Evolutionary conservation across 1,140 invertebrate genomes (phyloP), one percentile per base, ranked within the genome.

Genomic region (Trichomalopsis sarcophagae): DNA sequence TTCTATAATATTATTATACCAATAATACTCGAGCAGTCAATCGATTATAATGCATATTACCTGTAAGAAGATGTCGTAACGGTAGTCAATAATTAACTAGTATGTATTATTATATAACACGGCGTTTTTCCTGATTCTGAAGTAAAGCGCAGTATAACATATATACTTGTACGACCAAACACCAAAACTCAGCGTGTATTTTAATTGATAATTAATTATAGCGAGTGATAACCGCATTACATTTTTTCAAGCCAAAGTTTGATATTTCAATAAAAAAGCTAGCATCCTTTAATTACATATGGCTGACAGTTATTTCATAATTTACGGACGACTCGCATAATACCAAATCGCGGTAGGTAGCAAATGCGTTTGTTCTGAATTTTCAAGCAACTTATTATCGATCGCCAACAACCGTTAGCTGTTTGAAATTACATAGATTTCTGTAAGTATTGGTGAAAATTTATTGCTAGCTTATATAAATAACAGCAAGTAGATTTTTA

Each of bases 11-110:
- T 86, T 55, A 85, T 87, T 55, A 85, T 87, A 76, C 85, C 66
- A 80, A 87, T 87, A 87, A 90, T 90, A 91, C 89, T 90, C 88
- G 87, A 78, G 87, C 90, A 92, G 91, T 92, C 91, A 92, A 92
- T 92, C 88, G 89, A 91, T 90, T 91, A 90, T 90, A 88, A 85
- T 87, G 82, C 80, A 84, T 89, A 88, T 74, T 33, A 84, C 74
- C 21, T 84, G 82, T 87, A 86, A 87, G 55, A 62, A 50, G 83
- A 89, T 89, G 87, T 89, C 86, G 85, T 91, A 90, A 91, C 87
- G 87, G 84, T 92, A 92, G 90, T 92, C 90, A 92, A 91, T 92
- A 92, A 89, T 66, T 88, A 86, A 88, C 79, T 88, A 84, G 87
- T 87, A 87, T 76, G 85, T 44, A 9, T 9, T 44, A 44, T 44